Evolutionary conservation across 2,113 vertebrate genomes (phyloP).

Genomic region (Hipposideros armiger): DNA sequence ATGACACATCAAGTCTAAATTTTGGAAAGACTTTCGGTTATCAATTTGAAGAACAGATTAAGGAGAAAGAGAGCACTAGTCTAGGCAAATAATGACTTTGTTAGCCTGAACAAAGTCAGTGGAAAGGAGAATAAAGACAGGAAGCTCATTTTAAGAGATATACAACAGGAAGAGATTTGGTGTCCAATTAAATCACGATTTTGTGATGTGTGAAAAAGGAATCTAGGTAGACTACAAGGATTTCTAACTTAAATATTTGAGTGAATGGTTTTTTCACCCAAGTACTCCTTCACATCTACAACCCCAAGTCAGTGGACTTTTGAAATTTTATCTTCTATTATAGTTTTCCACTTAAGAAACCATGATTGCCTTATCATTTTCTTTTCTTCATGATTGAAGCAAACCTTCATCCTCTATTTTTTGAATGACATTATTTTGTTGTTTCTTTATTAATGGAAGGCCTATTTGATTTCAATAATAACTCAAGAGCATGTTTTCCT

Average conservation of each 20-base stretch:
- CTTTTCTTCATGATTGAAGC: background rate
- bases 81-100: background rate
- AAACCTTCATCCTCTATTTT: background rate
- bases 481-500: background rate
- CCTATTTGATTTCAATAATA: background rate
- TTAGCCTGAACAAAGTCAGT: background rate
- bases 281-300: background rate
- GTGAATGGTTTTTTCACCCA: background rate
- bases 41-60: background rate
- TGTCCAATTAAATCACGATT: background rate
- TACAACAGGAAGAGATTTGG: background rate
- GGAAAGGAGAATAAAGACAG: background rate
- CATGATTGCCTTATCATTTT: background rate
- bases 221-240: background rate
- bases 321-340: background rate
- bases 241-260: background rate
- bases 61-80: background rate
- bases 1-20: background rate
- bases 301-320: background rate
- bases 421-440: background rate
- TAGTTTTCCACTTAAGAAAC: conserved; percentile 13
- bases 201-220: background rate
- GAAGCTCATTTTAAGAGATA: background rate
- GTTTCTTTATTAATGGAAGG: background rate
- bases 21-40: background rate